Conservation (phyloP, 1,140 invertebrate genomes). For the Littorina saxatilis region DNA sequence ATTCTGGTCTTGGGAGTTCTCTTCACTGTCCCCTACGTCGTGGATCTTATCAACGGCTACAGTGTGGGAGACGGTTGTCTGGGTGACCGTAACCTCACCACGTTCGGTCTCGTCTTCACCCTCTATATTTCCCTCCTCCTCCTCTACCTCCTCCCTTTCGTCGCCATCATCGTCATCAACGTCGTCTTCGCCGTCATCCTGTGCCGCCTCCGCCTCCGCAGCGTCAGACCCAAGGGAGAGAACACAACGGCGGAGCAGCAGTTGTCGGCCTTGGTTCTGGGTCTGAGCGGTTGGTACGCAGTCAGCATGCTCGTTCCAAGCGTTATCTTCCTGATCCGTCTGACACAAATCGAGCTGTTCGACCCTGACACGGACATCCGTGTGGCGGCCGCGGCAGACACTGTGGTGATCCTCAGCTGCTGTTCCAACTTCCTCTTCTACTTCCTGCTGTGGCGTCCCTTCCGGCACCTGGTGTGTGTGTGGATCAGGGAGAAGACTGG, state of each 20-base stretch:
- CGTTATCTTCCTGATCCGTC: slow-evolving; percentile 21
- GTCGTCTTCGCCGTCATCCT: slow-evolving; percentile 15
- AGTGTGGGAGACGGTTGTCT: neutral
- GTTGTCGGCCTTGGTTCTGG: slow-evolving; percentile 27
- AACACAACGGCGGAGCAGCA: neutral
- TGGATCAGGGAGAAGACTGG: neutral
- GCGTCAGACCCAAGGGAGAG: neutral
- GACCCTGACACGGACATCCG: slow-evolving; percentile 24
- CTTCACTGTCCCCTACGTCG: slow-evolving; percentile 26
- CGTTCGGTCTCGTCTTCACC: slow-evolving; percentile 29
- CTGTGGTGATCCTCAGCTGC: slow-evolving; percentile 16
- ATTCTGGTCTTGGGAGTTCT: slow-evolving; percentile 9
- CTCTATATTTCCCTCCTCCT: slow-evolving; percentile 29
- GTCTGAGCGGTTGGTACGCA: slow-evolving; percentile 25
- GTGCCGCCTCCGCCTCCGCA: slow-evolving; percentile 13
- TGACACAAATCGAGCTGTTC: slow-evolving; percentile 27
- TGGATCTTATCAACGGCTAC: slow-evolving; percentile 28
- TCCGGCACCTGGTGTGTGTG: neutral
- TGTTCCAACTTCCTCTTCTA: slow-evolving; percentile 34
- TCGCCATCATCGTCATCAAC: slow-evolving; percentile 27
- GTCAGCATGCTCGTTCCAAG: slow-evolving; percentile 33
- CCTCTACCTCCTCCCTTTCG: slow-evolving; percentile 32
- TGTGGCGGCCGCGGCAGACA: slow-evolving; percentile 29
- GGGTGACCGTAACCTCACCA: neutral
- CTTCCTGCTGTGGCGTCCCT: slow-evolving; percentile 37